Conservation (phyloP, 2,113 vertebrate species). For the Channa argus region DNA sequence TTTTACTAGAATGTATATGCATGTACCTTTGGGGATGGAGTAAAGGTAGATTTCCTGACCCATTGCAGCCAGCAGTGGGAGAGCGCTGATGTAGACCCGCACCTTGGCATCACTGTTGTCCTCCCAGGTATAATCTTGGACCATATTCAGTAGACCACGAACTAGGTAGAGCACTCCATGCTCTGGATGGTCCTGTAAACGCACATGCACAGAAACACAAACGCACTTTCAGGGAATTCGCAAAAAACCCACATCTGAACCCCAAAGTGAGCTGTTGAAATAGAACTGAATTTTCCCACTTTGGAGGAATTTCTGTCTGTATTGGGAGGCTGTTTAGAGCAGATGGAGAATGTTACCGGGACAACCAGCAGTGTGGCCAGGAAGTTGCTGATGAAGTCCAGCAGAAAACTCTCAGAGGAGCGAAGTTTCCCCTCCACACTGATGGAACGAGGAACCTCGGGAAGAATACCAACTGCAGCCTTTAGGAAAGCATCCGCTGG, state of each 20-base stretch:
- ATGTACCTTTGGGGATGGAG: slow-evolving; percentile 78
- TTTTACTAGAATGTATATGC: not conserved
- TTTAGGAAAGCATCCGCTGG: slow-evolving; percentile 96
- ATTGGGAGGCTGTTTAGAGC: not conserved
- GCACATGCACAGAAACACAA: not conserved
- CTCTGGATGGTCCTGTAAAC: slow-evolving; percentile 93
- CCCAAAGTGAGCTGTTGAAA: not conserved
- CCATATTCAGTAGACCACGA: slow-evolving; percentile 93
- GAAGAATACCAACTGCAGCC: slow-evolving; percentile 91
- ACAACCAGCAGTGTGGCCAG: slow-evolving; percentile 92
- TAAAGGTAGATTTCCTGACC: slow-evolving; percentile 91
- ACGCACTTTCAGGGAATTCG: not conserved
- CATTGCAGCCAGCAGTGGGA: slow-evolving; percentile 94
- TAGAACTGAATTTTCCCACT: not conserved
- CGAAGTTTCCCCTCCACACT: slow-evolving; percentile 93
- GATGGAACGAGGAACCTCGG: slow-evolving; percentile 93
- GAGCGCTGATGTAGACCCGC: slow-evolving; percentile 90
- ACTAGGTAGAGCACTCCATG: slow-evolving; percentile 95
- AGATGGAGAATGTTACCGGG: slow-evolving; percentile 82
- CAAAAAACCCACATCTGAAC: not conserved
- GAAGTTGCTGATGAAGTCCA: slow-evolving; percentile 96
- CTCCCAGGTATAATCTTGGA: slow-evolving; percentile 98
- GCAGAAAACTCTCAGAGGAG: slow-evolving; percentile 90
- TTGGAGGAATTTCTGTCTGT: not conserved
- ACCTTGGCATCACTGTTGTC: slow-evolving; percentile 92